These are phyloP conservation scores for Nipponacmea schrenckii DNA, from an alignment of 2,888 invertebrate species.

Conservation along the genomic window DNA sequence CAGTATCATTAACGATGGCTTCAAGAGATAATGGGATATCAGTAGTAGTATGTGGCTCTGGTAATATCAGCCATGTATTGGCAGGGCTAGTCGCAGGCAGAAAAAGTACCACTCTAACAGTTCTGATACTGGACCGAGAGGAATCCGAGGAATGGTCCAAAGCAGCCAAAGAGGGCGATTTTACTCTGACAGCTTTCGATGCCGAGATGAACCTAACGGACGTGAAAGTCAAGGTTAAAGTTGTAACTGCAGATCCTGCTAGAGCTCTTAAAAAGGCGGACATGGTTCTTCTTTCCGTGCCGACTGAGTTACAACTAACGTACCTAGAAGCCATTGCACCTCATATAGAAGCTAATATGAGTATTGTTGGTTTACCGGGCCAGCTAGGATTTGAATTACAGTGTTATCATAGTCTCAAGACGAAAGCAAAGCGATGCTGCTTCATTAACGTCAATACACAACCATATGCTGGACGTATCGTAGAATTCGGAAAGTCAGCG, in stretches of 20 bases:
- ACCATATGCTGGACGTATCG: slow-evolving; percentile 51
- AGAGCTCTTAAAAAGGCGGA: slow-evolving; percentile 46
- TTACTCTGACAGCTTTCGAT: slow-evolving; percentile 31
- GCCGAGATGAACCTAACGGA: slow-evolving; percentile 12
- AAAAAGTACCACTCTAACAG: slow-evolving; percentile 41
- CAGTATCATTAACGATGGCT: neutral
- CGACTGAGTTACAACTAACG: slow-evolving; percentile 49
- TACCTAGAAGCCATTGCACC: slow-evolving; percentile 50
- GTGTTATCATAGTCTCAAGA: slow-evolving; percentile 39
- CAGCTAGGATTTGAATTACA: slow-evolving; percentile 57
- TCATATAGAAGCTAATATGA: slow-evolving; percentile 43
- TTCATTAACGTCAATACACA: slow-evolving; percentile 52
- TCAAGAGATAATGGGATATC: neutral
- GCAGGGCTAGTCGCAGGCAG: slow-evolving; percentile 43
- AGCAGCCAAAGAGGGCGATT: slow-evolving; percentile 33
- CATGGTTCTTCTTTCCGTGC: slow-evolving; percentile 49
- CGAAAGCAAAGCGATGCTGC: slow-evolving; percentile 31
- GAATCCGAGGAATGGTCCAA: slow-evolving; percentile 53
- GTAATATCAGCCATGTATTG: slow-evolving; percentile 57
- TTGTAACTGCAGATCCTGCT: slow-evolving; percentile 43
- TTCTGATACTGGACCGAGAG: slow-evolving; percentile 48
- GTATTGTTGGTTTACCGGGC: slow-evolving; percentile 55
- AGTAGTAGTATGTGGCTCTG: slow-evolving; percentile 48
- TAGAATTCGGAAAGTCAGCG: slow-evolving; percentile 45
- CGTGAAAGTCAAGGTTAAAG: slow-evolving; percentile 28